Conservation (phyloP, 2,113 vertebrate species). For the Erythrocebus patas region DNA sequence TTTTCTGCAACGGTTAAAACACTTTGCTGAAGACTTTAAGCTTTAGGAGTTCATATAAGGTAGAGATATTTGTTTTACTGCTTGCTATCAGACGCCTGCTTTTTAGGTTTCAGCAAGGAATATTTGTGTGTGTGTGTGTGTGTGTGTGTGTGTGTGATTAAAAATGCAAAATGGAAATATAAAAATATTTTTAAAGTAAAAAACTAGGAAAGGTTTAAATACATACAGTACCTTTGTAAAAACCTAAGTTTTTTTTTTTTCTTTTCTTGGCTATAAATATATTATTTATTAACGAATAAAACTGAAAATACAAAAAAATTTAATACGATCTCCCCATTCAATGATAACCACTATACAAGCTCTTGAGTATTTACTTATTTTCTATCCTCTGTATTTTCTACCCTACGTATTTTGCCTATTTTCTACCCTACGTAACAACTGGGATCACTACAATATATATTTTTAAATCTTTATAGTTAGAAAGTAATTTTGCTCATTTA, state of each 20-base stretch:
- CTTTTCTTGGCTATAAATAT: neutral
- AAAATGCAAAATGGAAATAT: neutral
- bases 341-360: neutral
- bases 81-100: neutral
- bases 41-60: constrained; percentile 66
- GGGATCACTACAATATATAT: neutral
- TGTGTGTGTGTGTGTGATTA: neutral
- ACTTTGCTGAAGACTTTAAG: constrained; percentile 53
- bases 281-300: constrained; percentile 21
- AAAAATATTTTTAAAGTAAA: neutral
- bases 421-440: neutral
- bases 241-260: neutral
- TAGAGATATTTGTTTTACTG: constrained; percentile 46
- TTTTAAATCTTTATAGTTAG: neutral
- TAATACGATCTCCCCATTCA: neutral
- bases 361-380: neutral
- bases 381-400: neutral
- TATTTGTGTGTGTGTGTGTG: neutral
- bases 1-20: constrained; percentile 23
- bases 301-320: neutral
- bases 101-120: constrained; percentile 47
- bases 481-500: constrained; percentile 33
- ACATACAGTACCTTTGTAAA: neutral
- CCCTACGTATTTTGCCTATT: neutral
- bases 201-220: neutral